Conservation (phyloP, 2,888 invertebrate species). For the Rhagonycha lutea region DNA sequence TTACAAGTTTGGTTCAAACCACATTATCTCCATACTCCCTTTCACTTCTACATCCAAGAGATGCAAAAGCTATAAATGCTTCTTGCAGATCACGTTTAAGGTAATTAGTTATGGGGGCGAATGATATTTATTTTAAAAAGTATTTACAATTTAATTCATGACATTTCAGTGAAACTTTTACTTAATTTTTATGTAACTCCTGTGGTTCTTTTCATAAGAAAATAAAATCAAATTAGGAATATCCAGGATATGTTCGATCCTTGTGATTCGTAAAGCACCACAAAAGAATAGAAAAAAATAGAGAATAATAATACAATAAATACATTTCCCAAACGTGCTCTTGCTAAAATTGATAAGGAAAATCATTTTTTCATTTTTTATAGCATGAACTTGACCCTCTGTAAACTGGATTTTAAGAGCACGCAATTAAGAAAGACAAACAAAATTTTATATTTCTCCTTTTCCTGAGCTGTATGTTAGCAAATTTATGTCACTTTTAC, state of each 20-base stretch:
- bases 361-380: not conserved
- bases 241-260: too few relatives aligned
- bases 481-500: not conserved
- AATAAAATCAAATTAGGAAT: too few relatives aligned
- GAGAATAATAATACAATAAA: too few relatives aligned
- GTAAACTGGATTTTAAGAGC: not conserved
- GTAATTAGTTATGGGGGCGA: not conserved
- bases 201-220: not conserved
- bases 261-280: too few relatives aligned
- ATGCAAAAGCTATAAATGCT: not conserved
- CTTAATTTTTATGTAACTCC: not conserved
- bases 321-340: too few relatives aligned
- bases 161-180: not conserved
- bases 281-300: too few relatives aligned
- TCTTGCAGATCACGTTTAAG: not conserved
- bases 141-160: not conserved
- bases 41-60: not conserved
- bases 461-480: not conserved
- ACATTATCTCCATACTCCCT: not conserved
- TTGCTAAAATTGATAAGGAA: not conserved
- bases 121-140: not conserved
- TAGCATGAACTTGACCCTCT: not conserved
- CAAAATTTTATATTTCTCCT: not conserved
- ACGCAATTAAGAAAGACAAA: not conserved
- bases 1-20: not conserved